Evolutionary conservation across 1,140 invertebrate species (phyloP), one percentile per base, ranked within the genome.

Genomic region (Apis florea): DNA sequence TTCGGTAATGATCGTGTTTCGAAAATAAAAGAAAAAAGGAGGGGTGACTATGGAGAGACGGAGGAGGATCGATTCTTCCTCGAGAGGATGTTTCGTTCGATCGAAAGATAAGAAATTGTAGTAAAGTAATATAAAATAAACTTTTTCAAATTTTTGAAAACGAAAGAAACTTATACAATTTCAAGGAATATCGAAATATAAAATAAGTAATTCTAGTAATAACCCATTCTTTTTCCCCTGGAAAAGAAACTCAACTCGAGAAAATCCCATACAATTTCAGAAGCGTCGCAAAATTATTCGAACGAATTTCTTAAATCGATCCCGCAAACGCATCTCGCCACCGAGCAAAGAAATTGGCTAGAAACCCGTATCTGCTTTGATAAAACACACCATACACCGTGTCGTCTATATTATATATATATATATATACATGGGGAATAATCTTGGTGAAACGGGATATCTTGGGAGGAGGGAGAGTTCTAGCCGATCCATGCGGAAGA

Each of bases 1-100:
- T 87, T 79, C 66, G 68, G 21, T 87, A 87, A 87, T 84, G 74
- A 84, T 74, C 59, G 31, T 75, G 64, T 74, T 74, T 84, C 70
- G 64, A 80, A 77, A 80, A 64, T 74, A 73, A 80, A 80, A 80
- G 73, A 19, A 9, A 40, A n/a, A n/a, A n/a, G n/a, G n/a, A n/a
- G n/a, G n/a, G n/a, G n/a, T n/a, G n/a, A n/a, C n/a, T n/a, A n/a
- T n/a, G n/a, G n/a, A n/a, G n/a, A n/a, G n/a, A n/a, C n/a, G n/a
- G n/a, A n/a, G n/a, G n/a, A n/a, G n/a, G n/a, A n/a, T n/a, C n/a
- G n/a, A n/a, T n/a, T n/a, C n/a, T n/a, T n/a, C n/a, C n/a, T n/a
- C n/a, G n/a, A n/a, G n/a, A n/a, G n/a, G n/a, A n/a, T n/a, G n/a
- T n/a, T n/a, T n/a, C n/a, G n/a, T n/a, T 31, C 31, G 31, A 31